Conservation (phyloP, 2,888 invertebrate genomes). For the Anoplius nigerrimus region DNA sequence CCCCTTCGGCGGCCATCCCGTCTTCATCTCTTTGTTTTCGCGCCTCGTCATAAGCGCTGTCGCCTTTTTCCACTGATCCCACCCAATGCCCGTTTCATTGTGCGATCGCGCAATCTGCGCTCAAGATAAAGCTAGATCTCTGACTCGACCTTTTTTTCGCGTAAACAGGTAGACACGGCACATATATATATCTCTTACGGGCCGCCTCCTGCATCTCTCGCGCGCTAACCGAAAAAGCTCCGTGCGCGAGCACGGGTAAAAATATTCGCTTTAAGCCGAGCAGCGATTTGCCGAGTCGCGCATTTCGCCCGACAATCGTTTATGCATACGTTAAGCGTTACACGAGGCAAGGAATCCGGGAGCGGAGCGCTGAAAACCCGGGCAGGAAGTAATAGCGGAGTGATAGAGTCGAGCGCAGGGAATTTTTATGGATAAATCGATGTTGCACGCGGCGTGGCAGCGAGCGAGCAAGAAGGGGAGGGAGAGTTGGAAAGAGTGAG, state of each 20-base stretch:
- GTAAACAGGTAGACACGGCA: neutral
- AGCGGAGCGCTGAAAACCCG: constrained; percentile 54
- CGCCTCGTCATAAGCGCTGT: too few species aligned
- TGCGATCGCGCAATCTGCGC: too few species aligned
- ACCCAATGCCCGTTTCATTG: too few species aligned
- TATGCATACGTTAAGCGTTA: constrained; percentile 22
- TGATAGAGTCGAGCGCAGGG: constrained; percentile 69
- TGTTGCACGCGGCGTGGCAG: constrained; percentile 58
- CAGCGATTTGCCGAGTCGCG: constrained; percentile 1
- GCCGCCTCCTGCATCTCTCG: neutral
- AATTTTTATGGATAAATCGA: constrained; percentile 74
- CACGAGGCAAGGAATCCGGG: constrained; percentile 34
- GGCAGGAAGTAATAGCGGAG: constrained; percentile 71
- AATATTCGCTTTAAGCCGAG: neutral
- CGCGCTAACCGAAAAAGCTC: constrained; percentile 3
- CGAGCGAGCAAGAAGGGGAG: constrained; percentile 19
- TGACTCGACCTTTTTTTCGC: too few species aligned
- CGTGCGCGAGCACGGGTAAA: neutral
- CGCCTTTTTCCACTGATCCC: too few species aligned
- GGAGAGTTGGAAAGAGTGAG: constrained; percentile 14
- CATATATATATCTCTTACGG: neutral
- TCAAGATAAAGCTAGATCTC: too few species aligned
- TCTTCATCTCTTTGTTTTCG: too few species aligned
- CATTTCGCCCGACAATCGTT: constrained; percentile 17
- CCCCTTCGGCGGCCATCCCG: too few species aligned